A percentile compares a stretch with the other conserved stretches of the same genome.
phyloP scores from a whole-genome alignment of 2,888 invertebrate genomes.

The Melitaea athalia region DNA sequence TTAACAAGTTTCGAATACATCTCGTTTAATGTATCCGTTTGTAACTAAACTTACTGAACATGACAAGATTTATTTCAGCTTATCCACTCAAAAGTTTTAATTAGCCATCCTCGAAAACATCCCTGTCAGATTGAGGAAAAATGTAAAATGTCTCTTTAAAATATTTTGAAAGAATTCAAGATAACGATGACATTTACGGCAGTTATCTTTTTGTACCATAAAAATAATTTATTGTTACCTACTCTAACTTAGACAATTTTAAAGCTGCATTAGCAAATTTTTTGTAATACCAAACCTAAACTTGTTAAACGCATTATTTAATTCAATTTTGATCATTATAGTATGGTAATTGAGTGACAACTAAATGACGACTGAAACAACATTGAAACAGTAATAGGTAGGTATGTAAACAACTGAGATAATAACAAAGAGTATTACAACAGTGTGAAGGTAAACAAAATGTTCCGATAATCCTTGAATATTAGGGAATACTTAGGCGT shows the following conservation, averaged over 20 bases:
- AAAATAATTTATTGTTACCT: conserved; percentile 20
- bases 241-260: neutral
- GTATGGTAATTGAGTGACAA: too few relatives aligned
- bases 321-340: too few relatives aligned
- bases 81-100: conserved; percentile 31
- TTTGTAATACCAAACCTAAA: too few relatives aligned
- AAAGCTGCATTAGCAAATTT: neutral
- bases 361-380: too few relatives aligned
- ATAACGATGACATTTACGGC: conserved; percentile 20
- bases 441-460: too few relatives aligned
- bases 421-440: too few relatives aligned
- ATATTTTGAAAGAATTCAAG: conserved; percentile 10
- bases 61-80: conserved; percentile 21
- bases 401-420: too few relatives aligned
- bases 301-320: too few relatives aligned
- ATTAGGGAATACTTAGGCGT: too few relatives aligned
- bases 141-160: conserved; percentile 26
- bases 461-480: too few relatives aligned
- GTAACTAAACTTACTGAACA: conserved; percentile 1
- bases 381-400: too few relatives aligned
- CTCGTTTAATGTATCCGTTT: conserved; percentile 13
- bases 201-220: conserved; percentile 21
- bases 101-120: conserved; percentile 24
- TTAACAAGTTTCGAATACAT: neutral
- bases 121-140: conserved; percentile 24